These are phyloP conservation scores for Pogonophryne albipinna DNA, from an alignment of 2,797 vertebrate genomes.

Conservation along the genomic window DNA sequence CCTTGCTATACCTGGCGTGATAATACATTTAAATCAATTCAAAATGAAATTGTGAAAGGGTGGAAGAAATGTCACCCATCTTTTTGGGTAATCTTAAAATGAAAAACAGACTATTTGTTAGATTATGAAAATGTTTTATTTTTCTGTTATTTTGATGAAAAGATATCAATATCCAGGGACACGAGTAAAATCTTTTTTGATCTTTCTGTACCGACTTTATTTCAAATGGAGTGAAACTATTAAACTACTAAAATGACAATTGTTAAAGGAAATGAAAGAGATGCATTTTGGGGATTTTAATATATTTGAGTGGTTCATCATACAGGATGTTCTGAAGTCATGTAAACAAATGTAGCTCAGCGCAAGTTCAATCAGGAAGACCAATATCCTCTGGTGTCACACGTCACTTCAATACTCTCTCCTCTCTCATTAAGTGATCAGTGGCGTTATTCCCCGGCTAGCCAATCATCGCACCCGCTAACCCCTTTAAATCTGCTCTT, in stretches of 20 bases:
- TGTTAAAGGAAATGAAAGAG: not conserved
- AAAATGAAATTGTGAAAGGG: slow-evolving; percentile 55
- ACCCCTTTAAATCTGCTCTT: no score
- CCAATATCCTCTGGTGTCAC: no score
- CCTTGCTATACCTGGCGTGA: slow-evolving; percentile 62
- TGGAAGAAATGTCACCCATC: slow-evolving; percentile 32
- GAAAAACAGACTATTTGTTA: slow-evolving; percentile 41
- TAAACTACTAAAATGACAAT: not conserved
- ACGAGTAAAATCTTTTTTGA: slow-evolving; percentile 4
- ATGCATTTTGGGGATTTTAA: no score
- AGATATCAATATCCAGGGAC: not conserved
- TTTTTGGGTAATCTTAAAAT: slow-evolving; percentile 37
- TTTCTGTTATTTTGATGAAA: slow-evolving; percentile 37
- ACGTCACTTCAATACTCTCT: no score
- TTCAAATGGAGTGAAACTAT: slow-evolving; percentile 26
- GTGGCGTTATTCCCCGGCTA: no score
- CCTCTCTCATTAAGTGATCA: no score
- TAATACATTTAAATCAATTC: slow-evolving; percentile 57
- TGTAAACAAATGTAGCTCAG: no score
- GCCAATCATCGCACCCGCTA: no score
- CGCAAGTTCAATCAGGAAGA: no score
- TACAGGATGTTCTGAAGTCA: no score
- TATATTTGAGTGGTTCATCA: no score
- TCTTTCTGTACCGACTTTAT: slow-evolving; percentile 11
- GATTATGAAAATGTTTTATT: slow-evolving; percentile 16